Conservation (phyloP, 64 coral and sea anemone species). For the Stichodactyla mertensii region DNA sequence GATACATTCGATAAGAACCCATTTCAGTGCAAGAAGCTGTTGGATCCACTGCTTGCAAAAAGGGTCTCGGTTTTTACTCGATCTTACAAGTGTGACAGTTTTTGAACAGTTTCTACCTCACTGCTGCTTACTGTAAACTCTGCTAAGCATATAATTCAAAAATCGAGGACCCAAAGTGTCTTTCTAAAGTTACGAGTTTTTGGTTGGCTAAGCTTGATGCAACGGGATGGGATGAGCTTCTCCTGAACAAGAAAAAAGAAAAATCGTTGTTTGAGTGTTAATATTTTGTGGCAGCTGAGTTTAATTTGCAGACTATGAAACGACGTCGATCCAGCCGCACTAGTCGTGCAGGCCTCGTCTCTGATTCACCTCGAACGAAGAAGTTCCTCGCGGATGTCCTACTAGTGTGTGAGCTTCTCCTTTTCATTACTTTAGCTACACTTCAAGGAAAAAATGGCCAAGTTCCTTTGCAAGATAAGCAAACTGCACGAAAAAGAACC, state of each 20-base stretch:
- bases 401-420: slow-evolving; percentile 67
- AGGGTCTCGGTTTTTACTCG: neutral
- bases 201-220: neutral
- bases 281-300: neutral
- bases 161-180: neutral
- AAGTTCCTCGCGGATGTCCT: slow-evolving; percentile 77
- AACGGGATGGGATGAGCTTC: neutral
- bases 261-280: neutral
- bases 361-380: slow-evolving; percentile 36
- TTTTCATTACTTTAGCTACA: slow-evolving; percentile 69
- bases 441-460: slow-evolving; percentile 51
- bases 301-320: slow-evolving; percentile 26
- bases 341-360: slow-evolving; percentile 46
- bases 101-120: too few species aligned
- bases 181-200: neutral
- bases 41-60: neutral
- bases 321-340: slow-evolving; percentile 46
- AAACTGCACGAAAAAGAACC: slow-evolving; percentile 17
- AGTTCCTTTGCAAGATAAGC: slow-evolving; percentile 32
- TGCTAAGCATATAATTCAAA: neutral
- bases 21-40: neutral
- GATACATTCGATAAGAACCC: slow-evolving; percentile 8
- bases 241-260: neutral
- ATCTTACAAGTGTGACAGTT: too few species aligned
- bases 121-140: neutral